phyloP scores from a whole-genome alignment of 2,888 invertebrate species.

The Imbricaverruca yamaguchii region DNA sequence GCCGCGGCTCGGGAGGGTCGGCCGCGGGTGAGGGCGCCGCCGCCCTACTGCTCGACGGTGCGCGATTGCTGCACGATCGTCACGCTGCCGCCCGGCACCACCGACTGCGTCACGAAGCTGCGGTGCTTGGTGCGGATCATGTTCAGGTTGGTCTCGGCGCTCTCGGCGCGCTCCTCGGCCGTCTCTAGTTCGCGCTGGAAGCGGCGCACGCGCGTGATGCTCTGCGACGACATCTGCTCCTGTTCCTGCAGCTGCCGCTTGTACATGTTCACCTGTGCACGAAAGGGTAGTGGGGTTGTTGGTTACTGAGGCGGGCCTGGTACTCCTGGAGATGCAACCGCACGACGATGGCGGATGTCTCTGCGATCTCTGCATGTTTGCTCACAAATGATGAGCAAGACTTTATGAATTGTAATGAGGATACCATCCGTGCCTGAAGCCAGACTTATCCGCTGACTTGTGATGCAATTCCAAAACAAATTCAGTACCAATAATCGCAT shows the following conservation, averaged over 20 bases:
- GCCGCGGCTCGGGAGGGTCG: background rate
- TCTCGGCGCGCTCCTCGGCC: conserved; percentile 92
- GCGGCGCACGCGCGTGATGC: conserved; percentile 89
- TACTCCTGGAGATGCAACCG: too few relatives aligned
- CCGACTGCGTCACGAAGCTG: conserved; percentile 69
- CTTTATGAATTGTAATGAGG: too few relatives aligned
- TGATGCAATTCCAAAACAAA: too few relatives aligned
- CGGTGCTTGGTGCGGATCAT: conserved; percentile 97
- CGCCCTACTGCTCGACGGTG: conserved; percentile 23
- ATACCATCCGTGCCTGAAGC: too few relatives aligned
- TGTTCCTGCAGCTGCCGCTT: conserved; percentile 90
- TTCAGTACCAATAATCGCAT: too few relatives aligned
- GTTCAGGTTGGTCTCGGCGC: conserved; percentile 86
- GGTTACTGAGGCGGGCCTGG: too few relatives aligned
- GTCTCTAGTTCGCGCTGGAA: conserved; percentile 98
- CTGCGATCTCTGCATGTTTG: too few relatives aligned
- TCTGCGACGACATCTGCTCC: conserved; percentile 88
- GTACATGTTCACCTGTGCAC: conserved; percentile 63
- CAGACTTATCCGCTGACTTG: too few relatives aligned
- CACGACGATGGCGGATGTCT: too few relatives aligned
- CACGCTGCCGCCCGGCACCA: conserved; percentile 30
- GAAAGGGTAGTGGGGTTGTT: too few relatives aligned
- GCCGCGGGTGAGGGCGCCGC: background rate
- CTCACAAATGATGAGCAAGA: too few relatives aligned
- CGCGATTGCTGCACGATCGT: conserved; percentile 32